Percentiles rank a stretch among this genome's conserved stretches.
Evolutionary conservation across 2,113 vertebrate species (phyloP).

Genomic region (Peromyscus leucopus): DNA sequence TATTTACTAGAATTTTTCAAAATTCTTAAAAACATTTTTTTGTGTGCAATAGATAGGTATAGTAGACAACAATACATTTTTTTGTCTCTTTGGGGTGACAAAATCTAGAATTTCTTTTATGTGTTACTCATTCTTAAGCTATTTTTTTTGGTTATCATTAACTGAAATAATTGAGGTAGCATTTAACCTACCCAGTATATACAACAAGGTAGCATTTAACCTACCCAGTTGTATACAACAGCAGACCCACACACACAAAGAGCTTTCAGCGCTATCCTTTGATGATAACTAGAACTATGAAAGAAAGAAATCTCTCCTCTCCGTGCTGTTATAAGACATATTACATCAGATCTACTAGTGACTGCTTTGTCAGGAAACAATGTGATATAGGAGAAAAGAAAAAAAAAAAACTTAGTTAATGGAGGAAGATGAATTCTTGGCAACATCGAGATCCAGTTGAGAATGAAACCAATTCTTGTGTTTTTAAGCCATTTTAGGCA

Average conservation of each 20-base stretch:
- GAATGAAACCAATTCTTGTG: background rate
- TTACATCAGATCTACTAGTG: background rate
- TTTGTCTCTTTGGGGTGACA: background rate
- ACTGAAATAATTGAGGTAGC: background rate
- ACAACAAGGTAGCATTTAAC: background rate
- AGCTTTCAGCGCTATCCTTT: background rate
- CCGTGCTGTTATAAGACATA: background rate
- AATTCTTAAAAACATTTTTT: background rate
- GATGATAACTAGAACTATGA: background rate
- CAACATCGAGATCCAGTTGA: background rate
- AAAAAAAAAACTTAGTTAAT: background rate
- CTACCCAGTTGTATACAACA: background rate
- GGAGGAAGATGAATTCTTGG: background rate
- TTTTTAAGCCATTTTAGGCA: background rate
- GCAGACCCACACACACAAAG: no score
- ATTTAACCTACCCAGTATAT: background rate
- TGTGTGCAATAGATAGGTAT: background rate
- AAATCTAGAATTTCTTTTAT: background rate
- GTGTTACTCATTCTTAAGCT: fast-evolving
- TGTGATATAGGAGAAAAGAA: background rate
- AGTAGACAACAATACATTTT: background rate
- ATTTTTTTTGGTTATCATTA: background rate
- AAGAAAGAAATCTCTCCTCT: background rate
- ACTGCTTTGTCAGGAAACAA: background rate
- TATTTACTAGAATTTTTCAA: background rate